phyloP scores from a whole-genome alignment of 2,113 vertebrate species.

The Oryzias curvinotus region DNA sequence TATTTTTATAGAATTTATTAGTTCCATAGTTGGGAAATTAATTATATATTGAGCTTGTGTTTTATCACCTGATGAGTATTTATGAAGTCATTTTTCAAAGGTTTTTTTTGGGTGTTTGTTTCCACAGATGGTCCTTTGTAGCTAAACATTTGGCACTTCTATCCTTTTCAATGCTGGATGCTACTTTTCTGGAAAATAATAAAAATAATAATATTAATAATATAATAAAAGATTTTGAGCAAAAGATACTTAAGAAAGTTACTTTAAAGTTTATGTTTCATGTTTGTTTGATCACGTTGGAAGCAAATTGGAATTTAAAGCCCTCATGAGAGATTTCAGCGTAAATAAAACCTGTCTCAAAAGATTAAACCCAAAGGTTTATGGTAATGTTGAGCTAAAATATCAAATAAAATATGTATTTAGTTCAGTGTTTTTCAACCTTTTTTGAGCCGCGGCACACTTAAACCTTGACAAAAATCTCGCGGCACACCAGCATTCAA shows the following conservation, averaged over 20 bases:
- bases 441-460: too few species aligned
- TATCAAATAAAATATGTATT: too few species aligned
- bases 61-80: neutral
- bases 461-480: too few species aligned
- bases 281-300: neutral
- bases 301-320: too few species aligned
- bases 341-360: too few species aligned
- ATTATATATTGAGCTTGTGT: neutral
- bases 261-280: neutral
- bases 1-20: too few species aligned
- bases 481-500: too few species aligned
- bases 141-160: neutral
- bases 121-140: neutral
- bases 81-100: neutral
- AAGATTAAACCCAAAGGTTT: too few species aligned
- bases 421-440: too few species aligned
- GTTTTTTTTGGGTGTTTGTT: neutral
- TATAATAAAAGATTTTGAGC: neutral
- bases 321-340: too few species aligned
- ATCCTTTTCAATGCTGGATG: neutral
- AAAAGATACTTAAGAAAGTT: neutral
- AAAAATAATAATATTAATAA: neutral
- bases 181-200: neutral
- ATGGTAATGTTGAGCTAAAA: too few species aligned
- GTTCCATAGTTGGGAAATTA: too few species aligned